Conservation (phyloP, 2,113 vertebrate species). For the Chaetorhynchus papuensis region DNA sequence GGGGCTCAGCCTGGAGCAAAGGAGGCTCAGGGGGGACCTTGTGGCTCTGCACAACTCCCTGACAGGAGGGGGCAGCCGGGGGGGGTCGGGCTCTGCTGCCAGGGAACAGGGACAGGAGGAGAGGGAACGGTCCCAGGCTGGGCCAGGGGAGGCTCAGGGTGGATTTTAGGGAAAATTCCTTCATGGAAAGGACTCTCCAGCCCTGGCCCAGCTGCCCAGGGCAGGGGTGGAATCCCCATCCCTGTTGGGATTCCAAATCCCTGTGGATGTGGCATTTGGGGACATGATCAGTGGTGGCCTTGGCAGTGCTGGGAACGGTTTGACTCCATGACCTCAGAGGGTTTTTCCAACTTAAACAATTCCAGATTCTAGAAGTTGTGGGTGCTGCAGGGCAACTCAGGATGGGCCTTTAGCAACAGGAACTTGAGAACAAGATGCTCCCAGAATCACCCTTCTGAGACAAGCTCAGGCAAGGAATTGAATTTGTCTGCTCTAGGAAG, state of each 20-base stretch:
- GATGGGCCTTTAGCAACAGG: background rate
- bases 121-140: background rate
- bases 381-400: background rate
- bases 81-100: background rate
- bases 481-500: background rate
- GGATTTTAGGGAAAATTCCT: background rate
- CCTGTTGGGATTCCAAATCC: background rate
- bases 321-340: rapidly evolving
- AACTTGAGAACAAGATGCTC: background rate
- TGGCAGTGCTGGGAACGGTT: background rate
- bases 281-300: background rate
- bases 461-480: background rate
- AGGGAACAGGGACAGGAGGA: background rate
- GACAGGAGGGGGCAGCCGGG: background rate
- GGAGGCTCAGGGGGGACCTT: background rate
- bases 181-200: rapidly evolving
- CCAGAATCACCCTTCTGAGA: background rate
- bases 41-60: background rate
- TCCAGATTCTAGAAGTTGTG: background rate
- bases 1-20: background rate
- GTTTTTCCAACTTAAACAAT: background rate
- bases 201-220: background rate
- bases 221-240: rapidly evolving
- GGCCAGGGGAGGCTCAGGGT: rapidly evolving
- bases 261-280: background rate